Percentiles rank a stretch among this genome's conserved stretches.
phyloP scores from a whole-genome alignment of 2,888 invertebrate genomes.

The Coenonympha arcania region DNA sequence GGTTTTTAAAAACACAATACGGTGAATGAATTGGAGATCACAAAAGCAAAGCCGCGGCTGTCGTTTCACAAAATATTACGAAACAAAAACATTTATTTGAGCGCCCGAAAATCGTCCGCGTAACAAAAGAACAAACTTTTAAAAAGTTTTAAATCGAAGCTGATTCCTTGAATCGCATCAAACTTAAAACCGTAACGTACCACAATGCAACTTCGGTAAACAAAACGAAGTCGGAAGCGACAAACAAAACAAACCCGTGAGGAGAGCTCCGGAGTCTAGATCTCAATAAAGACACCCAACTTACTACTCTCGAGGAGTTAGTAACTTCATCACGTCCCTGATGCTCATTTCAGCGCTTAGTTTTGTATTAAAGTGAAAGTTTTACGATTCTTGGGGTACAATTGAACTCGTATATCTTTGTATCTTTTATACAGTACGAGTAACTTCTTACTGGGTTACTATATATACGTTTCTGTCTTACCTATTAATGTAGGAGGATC shows the following conservation, averaged over 20 bases:
- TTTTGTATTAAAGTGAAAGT: constrained; percentile 20
- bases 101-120: neutral
- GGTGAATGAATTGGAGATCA: no score
- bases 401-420: constrained; percentile 12
- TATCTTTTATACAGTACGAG: neutral
- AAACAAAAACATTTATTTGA: constrained; percentile 5
- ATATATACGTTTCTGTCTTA: neutral
- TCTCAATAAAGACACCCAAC: constrained; percentile 20
- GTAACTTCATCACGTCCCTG: constrained; percentile 21
- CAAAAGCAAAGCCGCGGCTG: no score
- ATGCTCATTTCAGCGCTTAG: constrained; percentile 14
- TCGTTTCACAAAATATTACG: neutral
- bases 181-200: constrained; percentile 12
- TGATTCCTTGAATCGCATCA: constrained; percentile 12
- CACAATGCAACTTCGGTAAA: constrained; percentile 9
- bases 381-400: constrained; percentile 12
- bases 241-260: constrained; percentile 15
- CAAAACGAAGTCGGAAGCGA: constrained; percentile 13
- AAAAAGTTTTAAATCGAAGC: constrained; percentile 11
- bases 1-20: no score
- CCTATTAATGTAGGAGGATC: no score
- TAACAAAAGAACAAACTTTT: constrained; percentile 6
- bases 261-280: constrained; percentile 17
- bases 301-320: constrained; percentile 20
- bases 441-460: neutral